phyloP scores from a whole-genome alignment of 2,888 invertebrate genomes.

The Eupithecia abbreviata region DNA sequence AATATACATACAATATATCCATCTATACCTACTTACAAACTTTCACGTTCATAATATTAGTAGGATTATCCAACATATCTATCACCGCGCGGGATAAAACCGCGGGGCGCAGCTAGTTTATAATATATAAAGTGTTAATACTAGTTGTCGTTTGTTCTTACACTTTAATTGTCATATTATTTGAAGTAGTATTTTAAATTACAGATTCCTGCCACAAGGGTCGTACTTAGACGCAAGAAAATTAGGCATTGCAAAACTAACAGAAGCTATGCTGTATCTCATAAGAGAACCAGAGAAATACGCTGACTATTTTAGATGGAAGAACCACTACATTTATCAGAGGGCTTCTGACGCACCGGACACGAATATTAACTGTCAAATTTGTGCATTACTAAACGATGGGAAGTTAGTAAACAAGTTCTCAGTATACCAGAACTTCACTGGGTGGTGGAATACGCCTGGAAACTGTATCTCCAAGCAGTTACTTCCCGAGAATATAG shows the following conservation, averaged over 20 bases:
- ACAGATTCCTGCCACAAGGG: constrained; percentile 72
- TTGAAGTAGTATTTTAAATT: constrained; percentile 38
- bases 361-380: constrained; percentile 69
- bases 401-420: constrained; percentile 52
- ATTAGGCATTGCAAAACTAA: constrained; percentile 55
- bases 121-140: too few relatives aligned
- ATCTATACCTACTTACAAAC: too few relatives aligned
- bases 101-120: too few relatives aligned
- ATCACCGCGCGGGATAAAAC: too few relatives aligned
- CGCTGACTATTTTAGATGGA: constrained; percentile 69
- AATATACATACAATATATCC: too few relatives aligned
- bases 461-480: constrained; percentile 33
- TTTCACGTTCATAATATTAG: too few relatives aligned
- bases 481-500: neutral
- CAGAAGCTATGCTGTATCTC: constrained; percentile 60
- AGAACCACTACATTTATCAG: constrained; percentile 67
- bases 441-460: constrained; percentile 66
- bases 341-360: constrained; percentile 55
- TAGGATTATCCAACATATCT: too few relatives aligned
- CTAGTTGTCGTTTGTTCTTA: neutral
- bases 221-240: constrained; percentile 67
- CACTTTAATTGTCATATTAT: neutral
- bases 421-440: constrained; percentile 59
- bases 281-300: constrained; percentile 62
- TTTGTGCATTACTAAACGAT: constrained; percentile 67